Conservation (phyloP, 2,888 invertebrate genomes). For the Tuberolachnus salignus region DNA sequence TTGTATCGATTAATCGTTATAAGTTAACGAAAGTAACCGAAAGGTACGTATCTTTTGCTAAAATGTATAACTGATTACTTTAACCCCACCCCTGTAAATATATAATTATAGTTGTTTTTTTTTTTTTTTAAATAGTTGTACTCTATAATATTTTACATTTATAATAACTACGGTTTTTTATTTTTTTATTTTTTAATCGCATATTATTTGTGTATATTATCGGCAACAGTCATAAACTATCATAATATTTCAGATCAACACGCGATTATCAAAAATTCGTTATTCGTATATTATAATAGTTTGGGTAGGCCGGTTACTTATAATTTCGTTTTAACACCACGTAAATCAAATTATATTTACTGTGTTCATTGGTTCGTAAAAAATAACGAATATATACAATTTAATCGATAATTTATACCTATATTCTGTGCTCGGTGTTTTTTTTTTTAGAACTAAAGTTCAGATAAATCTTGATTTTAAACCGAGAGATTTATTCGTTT, state of each 20-base stretch:
- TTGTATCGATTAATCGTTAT: no score
- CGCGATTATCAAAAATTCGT: background rate
- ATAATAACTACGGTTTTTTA: background rate
- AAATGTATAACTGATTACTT: no score
- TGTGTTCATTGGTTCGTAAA: background rate
- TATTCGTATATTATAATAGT: background rate
- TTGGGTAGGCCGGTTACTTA: conserved; percentile 3
- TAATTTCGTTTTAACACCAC: conserved; percentile 26
- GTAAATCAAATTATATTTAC: conserved; percentile 19
- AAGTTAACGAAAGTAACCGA: no score
- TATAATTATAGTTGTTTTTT: no score
- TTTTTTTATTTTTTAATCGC: no score
- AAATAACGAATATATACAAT: background rate
- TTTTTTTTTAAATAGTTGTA: no score
- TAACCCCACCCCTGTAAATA: no score
- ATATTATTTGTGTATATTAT: background rate
- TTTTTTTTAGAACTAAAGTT: no score
- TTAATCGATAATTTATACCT: conserved; percentile 20
- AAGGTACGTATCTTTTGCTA: no score
- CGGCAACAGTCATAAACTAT: background rate
- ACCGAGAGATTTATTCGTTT: no score
- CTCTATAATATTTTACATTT: background rate
- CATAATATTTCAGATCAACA: background rate
- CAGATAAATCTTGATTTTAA: no score
- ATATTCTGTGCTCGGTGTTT: background rate